Evolutionary conservation across 2,888 invertebrate species (phyloP), one percentile per base, ranked within the genome.

Genomic region (Rhagophthalmus giganteus): DNA sequence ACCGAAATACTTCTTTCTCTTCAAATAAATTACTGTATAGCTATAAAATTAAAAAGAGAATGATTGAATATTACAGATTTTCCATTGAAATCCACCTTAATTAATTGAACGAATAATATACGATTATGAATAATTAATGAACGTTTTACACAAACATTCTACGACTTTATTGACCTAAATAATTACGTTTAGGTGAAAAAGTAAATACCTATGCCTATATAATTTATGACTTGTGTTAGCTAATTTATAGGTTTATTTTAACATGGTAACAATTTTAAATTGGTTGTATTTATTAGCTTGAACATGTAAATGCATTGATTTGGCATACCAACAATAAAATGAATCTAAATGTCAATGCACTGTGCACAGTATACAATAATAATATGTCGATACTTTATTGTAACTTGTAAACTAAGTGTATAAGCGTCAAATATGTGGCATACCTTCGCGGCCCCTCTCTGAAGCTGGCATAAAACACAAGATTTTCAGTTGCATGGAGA

Each of bases 371-470:
- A 49, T 32, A 49, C 27, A 53, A 47, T 46, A 27, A 39, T 20
- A 20, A 20, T 20, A 20, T 20, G 7, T 7, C 20, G 7, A 20
- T 5, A 20, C 38, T 33, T 13, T 15, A 30, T 12, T 34, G 28
- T 30, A 46, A 52, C 13, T 45, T 32, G 39, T 51, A 51, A 50
- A 44, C 54, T 53, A 58, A 60, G 60, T 59, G 66, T 68, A 62
- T 64, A 67, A 69, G 66, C 65, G 53, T 68, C 63, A 68, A 67
- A 67, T 64, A 44, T 57, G 61, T 67, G 59, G 59, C 72, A 72
- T 80, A 79, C 79, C 79, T 80, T 80, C 79, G 74, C 79, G 78
- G 75, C 79, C 79, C 72, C 79, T 78, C 77, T 79, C 80, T 75
- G 80, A 79, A 77, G 79, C 79, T 79, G 77, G 77, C 78, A 78